These are phyloP conservation scores for Poeciliopsis turneri DNA, from an alignment of 2,797 vertebrate genomes.

Conservation along the genomic window DNA sequence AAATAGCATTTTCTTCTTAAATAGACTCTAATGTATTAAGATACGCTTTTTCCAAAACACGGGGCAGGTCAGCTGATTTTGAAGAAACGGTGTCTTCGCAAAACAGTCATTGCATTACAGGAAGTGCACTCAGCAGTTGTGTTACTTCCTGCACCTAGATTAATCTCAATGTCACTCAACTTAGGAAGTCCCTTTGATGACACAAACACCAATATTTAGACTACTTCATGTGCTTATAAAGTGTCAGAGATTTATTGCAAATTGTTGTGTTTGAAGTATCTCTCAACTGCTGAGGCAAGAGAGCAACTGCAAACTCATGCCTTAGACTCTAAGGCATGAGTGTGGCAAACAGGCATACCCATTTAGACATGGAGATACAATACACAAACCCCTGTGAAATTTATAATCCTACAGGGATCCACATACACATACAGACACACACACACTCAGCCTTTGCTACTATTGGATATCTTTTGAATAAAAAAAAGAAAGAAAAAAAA, in stretches of 20 bases:
- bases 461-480: slow-evolving; percentile 29
- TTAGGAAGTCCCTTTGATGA: slow-evolving; percentile 11
- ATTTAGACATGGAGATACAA: slow-evolving; percentile 73
- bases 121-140: slow-evolving; percentile 75
- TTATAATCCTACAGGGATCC: slow-evolving; percentile 60
- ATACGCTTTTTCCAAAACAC: slow-evolving; percentile 44
- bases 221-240: slow-evolving; percentile 16
- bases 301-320: slow-evolving; percentile 25
- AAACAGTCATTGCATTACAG: slow-evolving; percentile 75
- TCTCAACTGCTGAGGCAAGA: slow-evolving; percentile 24
- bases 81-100: slow-evolving; percentile 67
- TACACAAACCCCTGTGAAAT: slow-evolving; percentile 71
- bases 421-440: slow-evolving; percentile 24
- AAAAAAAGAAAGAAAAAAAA: slow-evolving; percentile 10
- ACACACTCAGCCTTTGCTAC: slow-evolving; percentile 1
- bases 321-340: slow-evolving; percentile 28
- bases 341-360: slow-evolving; percentile 48
- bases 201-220: neutral
- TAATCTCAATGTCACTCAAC: slow-evolving; percentile 53
- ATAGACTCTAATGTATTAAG: slow-evolving; percentile 4
- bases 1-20: slow-evolving; percentile 8
- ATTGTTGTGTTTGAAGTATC: neutral
- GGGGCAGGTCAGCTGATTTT: slow-evolving; percentile 78
- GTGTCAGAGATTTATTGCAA: slow-evolving; percentile 12
- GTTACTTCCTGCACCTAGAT: slow-evolving; percentile 76